Conservation (phyloP, 2,888 invertebrate genomes). For the Monochamus alternatus region DNA sequence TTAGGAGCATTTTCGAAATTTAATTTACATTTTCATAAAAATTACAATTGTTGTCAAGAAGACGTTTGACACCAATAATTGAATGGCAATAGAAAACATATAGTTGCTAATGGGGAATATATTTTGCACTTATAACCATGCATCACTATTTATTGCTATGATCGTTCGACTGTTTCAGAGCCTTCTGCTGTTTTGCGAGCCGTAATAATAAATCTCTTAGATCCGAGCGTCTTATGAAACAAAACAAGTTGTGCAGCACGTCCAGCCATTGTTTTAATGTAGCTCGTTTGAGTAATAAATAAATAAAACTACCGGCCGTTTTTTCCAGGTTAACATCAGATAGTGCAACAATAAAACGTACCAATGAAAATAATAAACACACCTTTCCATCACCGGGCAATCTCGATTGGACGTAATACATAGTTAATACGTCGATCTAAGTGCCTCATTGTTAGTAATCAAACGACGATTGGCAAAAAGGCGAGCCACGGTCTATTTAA, state of each 20-base stretch:
- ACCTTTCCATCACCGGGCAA: conserved; percentile 14
- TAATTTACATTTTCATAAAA: no score
- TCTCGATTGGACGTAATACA: conserved; percentile 9
- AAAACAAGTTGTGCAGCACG: not conserved
- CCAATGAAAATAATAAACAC: conserved; percentile 28
- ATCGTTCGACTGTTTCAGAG: not conserved
- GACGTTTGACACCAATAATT: no score
- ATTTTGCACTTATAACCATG: no score
- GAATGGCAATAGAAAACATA: no score
- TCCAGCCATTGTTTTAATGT: conserved; percentile 18
- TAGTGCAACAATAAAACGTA: conserved; percentile 22
- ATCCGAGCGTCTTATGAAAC: not conserved
- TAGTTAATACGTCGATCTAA: conserved; percentile 19
- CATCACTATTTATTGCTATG: no score
- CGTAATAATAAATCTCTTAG: no score
- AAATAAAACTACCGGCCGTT: conserved; percentile 19
- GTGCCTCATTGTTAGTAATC: conserved; percentile 27
- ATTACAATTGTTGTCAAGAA: no score
- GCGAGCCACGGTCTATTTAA: conserved; percentile 60
- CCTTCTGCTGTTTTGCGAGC: no score
- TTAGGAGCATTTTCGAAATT: no score
- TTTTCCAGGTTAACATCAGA: conserved; percentile 28
- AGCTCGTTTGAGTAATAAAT: conserved; percentile 11
- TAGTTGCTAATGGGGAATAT: no score
- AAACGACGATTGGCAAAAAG: conserved; percentile 30